Evolutionary conservation across 1,140 invertebrate species (phyloP).

Genomic region (Pentalonia nigronervosa): DNA sequence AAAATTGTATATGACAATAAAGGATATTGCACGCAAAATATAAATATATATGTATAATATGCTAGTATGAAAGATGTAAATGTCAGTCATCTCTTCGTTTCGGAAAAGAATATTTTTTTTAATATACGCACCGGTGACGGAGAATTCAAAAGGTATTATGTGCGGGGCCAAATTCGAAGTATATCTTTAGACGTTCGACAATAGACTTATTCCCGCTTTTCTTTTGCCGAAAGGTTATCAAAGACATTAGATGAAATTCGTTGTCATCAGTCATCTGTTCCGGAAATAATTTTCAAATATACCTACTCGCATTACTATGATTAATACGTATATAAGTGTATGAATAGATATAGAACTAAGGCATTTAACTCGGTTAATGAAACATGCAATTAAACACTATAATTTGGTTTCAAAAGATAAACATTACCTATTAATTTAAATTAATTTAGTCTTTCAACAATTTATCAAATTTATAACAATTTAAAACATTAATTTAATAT

Average conservation of each 20-base stretch:
- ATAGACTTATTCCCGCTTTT: conserved; percentile 48
- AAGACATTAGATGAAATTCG: conserved; percentile 24
- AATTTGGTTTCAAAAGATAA: not conserved
- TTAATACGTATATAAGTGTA: not conserved
- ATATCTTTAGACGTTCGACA: conserved; percentile 44
- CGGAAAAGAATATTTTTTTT: conserved; percentile 49
- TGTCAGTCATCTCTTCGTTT: conserved; percentile 23
- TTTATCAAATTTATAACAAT: not conserved
- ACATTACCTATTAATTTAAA: not conserved
- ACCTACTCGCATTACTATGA: conserved; percentile 35
- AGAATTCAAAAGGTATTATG: conserved; percentile 50
- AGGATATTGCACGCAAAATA: conserved; percentile 2
- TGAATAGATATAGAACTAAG: not conserved
- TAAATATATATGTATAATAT: not conserved
- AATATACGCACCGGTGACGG: conserved; percentile 41
- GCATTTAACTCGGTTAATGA: not conserved
- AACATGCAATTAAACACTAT: not conserved
- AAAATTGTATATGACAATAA: conserved; percentile 2
- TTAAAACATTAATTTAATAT: not conserved
- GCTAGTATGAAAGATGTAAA: conserved; percentile 27
- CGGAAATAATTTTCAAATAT: conserved; percentile 6
- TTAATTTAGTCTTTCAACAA: not conserved
- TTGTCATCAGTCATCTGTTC: conserved; percentile 22
- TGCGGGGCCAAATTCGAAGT: conserved; percentile 42
- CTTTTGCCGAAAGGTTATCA: conserved; percentile 46